These are phyloP conservation scores for Helogale parvula DNA, from an alignment of 2,113 vertebrate species.

Conservation along the genomic window DNA sequence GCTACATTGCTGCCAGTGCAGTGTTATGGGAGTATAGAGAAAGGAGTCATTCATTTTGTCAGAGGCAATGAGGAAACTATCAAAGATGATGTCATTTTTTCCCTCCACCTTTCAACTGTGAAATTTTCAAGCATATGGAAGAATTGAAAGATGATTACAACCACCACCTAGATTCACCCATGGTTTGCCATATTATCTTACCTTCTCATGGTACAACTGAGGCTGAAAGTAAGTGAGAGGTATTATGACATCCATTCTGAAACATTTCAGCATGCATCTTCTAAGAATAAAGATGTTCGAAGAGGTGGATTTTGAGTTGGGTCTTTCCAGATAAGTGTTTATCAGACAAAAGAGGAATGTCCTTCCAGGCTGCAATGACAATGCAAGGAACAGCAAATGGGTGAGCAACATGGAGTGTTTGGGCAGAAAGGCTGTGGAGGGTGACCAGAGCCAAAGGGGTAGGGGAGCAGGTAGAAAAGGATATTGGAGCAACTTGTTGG, in stretches of 20 bases:
- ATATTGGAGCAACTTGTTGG: background rate
- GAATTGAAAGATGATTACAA: background rate
- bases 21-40: background rate
- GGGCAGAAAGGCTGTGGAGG: fast-evolving
- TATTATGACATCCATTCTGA: background rate
- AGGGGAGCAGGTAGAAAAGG: background rate
- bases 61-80: background rate
- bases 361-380: background rate
- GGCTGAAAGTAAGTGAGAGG: background rate
- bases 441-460: background rate
- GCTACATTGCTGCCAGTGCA: background rate
- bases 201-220: background rate
- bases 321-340: background rate
- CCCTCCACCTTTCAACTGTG: background rate
- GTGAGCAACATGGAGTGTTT: background rate
- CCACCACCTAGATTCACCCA: background rate
- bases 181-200: background rate
- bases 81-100: background rate
- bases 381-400: background rate
- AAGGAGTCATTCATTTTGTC: background rate
- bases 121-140: background rate
- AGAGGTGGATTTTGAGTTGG: background rate
- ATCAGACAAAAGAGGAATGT: background rate
- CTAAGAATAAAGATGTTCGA: background rate
- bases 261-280: background rate